A percentile compares a stretch with the other conserved stretches of the same genome.
Conservation (phyloP, 2,113 vertebrate species). For the Cromileptes altivelis region DNA sequence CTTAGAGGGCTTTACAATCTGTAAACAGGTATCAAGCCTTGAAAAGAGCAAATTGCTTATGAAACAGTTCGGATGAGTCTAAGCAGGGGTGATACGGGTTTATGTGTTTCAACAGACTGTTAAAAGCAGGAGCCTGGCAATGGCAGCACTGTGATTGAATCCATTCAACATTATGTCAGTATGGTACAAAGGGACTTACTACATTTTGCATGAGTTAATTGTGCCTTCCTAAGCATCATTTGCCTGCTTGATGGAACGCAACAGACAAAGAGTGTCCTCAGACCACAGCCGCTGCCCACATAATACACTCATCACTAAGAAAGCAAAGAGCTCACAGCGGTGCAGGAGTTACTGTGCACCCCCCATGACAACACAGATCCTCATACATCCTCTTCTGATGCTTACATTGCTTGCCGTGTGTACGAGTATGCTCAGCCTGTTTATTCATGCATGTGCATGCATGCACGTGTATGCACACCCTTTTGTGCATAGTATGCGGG, state of each 20-base stretch:
- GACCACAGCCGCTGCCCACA: constrained; percentile 41
- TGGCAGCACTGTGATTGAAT: constrained; percentile 15
- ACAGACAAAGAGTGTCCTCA: constrained; percentile 48
- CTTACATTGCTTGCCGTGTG: constrained; percentile 38
- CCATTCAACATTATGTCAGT: constrained; percentile 3
- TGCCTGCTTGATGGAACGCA: constrained; percentile 19
- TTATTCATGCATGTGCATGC: constrained; percentile 47
- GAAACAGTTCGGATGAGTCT: background rate
- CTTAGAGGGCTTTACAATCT: background rate
- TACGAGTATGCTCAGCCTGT: constrained; percentile 23
- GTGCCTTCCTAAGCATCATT: constrained; percentile 30
- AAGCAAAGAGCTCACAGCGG: constrained; percentile 52
- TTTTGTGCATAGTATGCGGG: constrained; percentile 57
- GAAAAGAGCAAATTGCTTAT: background rate
- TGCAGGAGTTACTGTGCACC: constrained; percentile 43
- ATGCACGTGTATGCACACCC: constrained; percentile 35
- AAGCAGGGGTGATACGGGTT: background rate
- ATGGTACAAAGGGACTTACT: constrained; percentile 16
- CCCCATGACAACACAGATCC: constrained; percentile 42
- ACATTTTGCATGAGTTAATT: constrained; percentile 34
- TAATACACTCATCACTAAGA: constrained; percentile 60
- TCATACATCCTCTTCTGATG: constrained; percentile 17
- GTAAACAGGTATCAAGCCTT: background rate
- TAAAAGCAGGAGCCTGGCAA: background rate
- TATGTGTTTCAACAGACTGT: background rate